phyloP scores from a whole-genome alignment of 1,140 invertebrate genomes.

The Calephelis nemesis region DNA sequence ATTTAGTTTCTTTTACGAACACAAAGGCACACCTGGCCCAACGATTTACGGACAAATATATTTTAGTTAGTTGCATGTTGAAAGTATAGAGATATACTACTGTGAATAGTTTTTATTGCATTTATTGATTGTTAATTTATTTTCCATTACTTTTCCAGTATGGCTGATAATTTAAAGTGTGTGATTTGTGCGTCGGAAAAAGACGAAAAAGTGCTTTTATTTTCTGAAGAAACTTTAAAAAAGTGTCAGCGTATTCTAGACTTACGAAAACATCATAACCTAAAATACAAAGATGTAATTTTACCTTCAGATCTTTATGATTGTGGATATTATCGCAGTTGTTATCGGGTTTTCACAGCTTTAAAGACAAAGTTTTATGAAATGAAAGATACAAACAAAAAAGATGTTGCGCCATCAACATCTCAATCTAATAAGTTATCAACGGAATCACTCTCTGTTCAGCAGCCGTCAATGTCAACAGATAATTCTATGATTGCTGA shows the following conservation, averaged over 20 bases:
- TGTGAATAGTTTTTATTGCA: too few relatives aligned
- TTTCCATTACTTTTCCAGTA: not conserved
- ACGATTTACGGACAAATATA: slow-evolving; percentile 10
- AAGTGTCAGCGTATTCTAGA: not conserved
- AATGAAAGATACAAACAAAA: not conserved
- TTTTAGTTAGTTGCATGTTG: slow-evolving; percentile 16
- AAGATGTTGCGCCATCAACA: not conserved
- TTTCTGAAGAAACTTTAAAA: slow-evolving; percentile 1
- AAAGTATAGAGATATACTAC: not conserved
- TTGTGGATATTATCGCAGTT: not conserved
- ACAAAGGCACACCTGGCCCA: slow-evolving; percentile 14
- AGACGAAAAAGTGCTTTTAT: not conserved
- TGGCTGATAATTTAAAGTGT: slow-evolving; percentile 12
- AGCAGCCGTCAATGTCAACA: not conserved
- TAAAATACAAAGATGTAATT: slow-evolving; percentile 2
- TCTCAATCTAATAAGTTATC: not conserved
- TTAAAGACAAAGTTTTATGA: slow-evolving; percentile 2
- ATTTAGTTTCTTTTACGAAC: slow-evolving; percentile 12
- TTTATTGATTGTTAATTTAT: slow-evolving; percentile 13
- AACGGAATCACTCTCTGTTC: not conserved
- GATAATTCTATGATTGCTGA: slow-evolving; percentile 1
- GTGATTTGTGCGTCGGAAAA: slow-evolving; percentile 8
- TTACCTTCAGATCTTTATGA: slow-evolving; percentile 2
- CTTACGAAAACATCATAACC: not conserved
- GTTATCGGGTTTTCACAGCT: slow-evolving; percentile 1